These are phyloP conservation scores for Pocillopora damicornis DNA, from an alignment of 64 coral and sea anemone genomes.

Conservation along the genomic window DNA sequence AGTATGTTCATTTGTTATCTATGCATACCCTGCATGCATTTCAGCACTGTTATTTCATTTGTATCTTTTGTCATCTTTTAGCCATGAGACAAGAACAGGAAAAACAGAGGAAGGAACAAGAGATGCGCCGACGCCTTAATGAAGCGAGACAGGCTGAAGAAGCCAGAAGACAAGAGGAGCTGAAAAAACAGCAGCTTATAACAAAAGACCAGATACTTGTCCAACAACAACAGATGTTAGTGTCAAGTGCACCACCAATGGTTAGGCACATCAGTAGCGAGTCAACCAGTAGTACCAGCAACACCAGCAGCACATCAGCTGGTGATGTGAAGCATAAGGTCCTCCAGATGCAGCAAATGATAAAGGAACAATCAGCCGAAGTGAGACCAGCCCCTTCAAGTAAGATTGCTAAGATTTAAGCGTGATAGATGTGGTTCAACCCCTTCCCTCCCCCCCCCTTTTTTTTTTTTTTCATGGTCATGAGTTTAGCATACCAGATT, in stretches of 20 bases:
- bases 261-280: slow-evolving; percentile 21
- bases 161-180: slow-evolving; percentile 59
- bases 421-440: too few relatives aligned
- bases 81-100: slow-evolving; percentile 94
- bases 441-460: too few relatives aligned
- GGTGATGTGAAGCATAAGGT: slow-evolving; percentile 30
- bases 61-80: background rate
- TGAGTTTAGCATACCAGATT: too few relatives aligned
- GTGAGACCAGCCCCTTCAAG: slow-evolving; percentile 4
- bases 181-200: slow-evolving; percentile 74
- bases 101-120: slow-evolving; percentile 88
- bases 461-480: too few relatives aligned
- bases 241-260: background rate
- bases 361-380: slow-evolving; percentile 11
- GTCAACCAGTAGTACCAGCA: background rate
- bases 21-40: background rate
- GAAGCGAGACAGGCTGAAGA: slow-evolving; percentile 71
- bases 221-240: slow-evolving; percentile 75
- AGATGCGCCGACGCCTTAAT: slow-evolving; percentile 67
- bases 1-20: background rate
- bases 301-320: background rate
- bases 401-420: background rate
- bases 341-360: slow-evolving; percentile 23
- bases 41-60: background rate
- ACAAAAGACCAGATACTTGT: slow-evolving; percentile 75